Base-by-base conservation (phyloP, 92 coral and sea anemone species). In the Phymanthus crucifer region DNA sequence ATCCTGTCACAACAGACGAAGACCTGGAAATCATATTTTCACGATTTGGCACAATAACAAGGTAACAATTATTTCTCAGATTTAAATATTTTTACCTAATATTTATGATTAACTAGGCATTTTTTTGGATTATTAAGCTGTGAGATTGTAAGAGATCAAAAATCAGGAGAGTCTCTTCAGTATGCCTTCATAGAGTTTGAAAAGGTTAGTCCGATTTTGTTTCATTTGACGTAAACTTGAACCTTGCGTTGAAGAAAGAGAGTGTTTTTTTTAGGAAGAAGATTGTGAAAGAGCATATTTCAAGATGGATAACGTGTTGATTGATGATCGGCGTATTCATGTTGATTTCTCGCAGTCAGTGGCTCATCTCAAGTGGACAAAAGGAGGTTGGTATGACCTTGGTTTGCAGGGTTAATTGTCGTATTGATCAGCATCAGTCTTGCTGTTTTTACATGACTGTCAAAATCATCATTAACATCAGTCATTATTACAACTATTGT, bases 111-210 rank as follows among this genome's bases (percentile, higher is more conserved):
- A 11, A 1, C 16, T 45, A 9, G 16, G 18, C 2, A 52, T 19
- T 54, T 54, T 54, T 54, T 54, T 54, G 10, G 24, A n/a, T n/a
- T n/a, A 3, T 88, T 45, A 72, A 96, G 99, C 72, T 96, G 99
- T 83, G 99, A 96, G 72, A 90, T 96, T 64, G 92, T 96, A 45
- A 79, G 88, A 40, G 99, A 96, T n/a, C 94, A 94, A 45, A 88
- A 89, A 31, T 54, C 86, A 5, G 91, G 89, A n/a, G 99, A 96
- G 68, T 96, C 99, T 2, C 85, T 96, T 38, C 99, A 96, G 82
- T 96, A 91, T 85, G 99, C 99, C 18, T 96, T 96, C 66, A 92
- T 96, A 23, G 99, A 96, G 89, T 96, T 93, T 89, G 99, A 96
- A 83, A 96, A 96, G 36, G 99, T 96, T 83, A 80, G 95, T 83